Evolutionary conservation across 2,113 vertebrate genomes (phyloP), one percentile per base, ranked within the genome.

Genomic region (Sebastes fasciatus): DNA sequence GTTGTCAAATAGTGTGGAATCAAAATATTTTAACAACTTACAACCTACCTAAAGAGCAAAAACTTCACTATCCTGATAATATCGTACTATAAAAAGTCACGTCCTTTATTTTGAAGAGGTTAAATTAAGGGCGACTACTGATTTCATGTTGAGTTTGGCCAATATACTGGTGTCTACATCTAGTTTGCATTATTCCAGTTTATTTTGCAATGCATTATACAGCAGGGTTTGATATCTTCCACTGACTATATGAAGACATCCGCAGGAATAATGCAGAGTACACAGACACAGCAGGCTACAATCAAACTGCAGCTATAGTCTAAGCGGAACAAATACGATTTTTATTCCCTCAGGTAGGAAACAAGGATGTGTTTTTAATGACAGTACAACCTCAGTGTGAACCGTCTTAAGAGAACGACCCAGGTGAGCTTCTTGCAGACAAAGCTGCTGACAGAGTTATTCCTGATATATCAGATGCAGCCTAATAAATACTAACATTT

Each of bases 371-470:
- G 45, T 66, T 13, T 55, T 49, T 9, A 48, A 66, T 69, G 63
- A 60, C 19, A 62, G 4, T 64, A 34, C 34, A 34, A 34, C 34
- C 34, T 34, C 4, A 34, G 34, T 34, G 34, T 34, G 34, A 34
- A 34, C 34, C 0, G 34, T 34, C 34, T 23, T 23, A 23, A 23
- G 23, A 23, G 23, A 23, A 23, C 23, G 23, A 34, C 34, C 34
- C 34, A 34, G 34, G 34, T 34, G 34, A 34, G 34, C 34, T 34
- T 34, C 34, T 34, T 34, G 34, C 34, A 34, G 34, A 34, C 3
- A 34, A n/a, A 72, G 45, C 21, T 65, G 65, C 75, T 74, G 63
- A 64, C 43, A 75, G 26, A 75, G 26, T 14, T 23, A 1, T 55
- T 60, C 52, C 8, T 34, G 43, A 69, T 16, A 48, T 23, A 43